Evolutionary conservation across 2,113 vertebrate genomes (phyloP), one percentile per base, ranked within the genome.

Genomic region (Empidonax alnorum): DNA sequence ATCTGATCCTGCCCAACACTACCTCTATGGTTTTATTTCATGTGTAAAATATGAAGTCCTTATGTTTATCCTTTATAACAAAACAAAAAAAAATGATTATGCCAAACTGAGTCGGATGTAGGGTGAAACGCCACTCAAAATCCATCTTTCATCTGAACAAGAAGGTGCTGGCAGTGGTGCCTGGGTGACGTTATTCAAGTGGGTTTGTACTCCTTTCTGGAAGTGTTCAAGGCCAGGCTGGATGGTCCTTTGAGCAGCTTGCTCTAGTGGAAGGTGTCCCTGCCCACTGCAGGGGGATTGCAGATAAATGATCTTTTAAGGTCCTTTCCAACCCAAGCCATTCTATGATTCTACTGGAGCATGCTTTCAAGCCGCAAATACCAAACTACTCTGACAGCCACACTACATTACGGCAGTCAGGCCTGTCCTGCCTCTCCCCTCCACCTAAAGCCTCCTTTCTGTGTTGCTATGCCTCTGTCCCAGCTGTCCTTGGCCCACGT

Each of bases 401-500:
- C 41, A 42, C 2, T 1, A 15, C 0, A 3, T 22, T 8, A 2
- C 42, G 7, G 50, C 39, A 71, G 42, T 1, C 33, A 9, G 42
- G 13, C 28, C 25, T 49, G 67, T 35, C 33, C 46, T 10, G 50
- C 55, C 50, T n/a, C 55, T 63, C 23, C 12, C 14, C 44, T 35
- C 27, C 46, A 37, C 42, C 55, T 11, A 15, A 73, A 30, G 3
- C 7, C n/a, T 31, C 30, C 39, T 25, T 37, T 58, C 15, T 1
- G 10, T 5, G 42, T 15, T 7, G 58, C 49, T 12, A 6, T 6
- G 30, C 7, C 17, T 23, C 56, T 22, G 35, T 7, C 52, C 39
- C 33, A 2, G 7, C 52, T 24, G 8, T 2, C 42, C 58, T 4
- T 17, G 44, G 25, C 55, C 27, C 18, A 14, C 0, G 0, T 1